These are phyloP conservation scores for Argynnis bischoffii DNA, from an alignment of 2,888 invertebrate genomes.

Conservation along the genomic window DNA sequence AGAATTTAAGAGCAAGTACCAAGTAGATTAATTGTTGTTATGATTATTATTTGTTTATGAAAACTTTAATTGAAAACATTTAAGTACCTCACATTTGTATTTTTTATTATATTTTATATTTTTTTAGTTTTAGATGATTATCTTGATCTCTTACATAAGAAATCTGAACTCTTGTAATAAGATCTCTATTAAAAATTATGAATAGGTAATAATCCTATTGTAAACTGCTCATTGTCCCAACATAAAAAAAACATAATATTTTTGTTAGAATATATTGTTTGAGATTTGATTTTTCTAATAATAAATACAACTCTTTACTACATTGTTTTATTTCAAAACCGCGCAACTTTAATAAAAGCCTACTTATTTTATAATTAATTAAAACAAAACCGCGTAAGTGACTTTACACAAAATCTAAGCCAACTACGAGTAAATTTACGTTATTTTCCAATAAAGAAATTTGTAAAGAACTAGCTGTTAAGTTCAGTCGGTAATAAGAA, in stretches of 20 bases:
- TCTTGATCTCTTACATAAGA: not conserved
- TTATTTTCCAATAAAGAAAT: constrained; percentile 24
- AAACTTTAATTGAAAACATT: too few species aligned
- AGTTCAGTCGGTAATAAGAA: constrained; percentile 26
- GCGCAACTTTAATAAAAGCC: not conserved
- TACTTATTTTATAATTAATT: constrained; percentile 5
- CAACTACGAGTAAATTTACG: constrained; percentile 1
- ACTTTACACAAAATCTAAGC: constrained; percentile 5
- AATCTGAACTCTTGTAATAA: not conserved
- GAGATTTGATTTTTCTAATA: not conserved
- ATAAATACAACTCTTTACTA: not conserved
- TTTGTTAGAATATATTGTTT: not conserved
- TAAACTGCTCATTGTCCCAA: too few species aligned
- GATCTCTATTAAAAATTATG: not conserved
- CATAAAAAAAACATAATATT: not conserved
- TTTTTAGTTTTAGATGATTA: not conserved
- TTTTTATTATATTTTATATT: too few species aligned
- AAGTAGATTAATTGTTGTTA: too few species aligned
- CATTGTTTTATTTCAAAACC: not conserved
- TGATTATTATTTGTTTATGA: too few species aligned
- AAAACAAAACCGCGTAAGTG: constrained; percentile 1
- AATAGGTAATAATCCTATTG: not conserved
- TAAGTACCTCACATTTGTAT: too few species aligned
- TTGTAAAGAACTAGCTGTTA: constrained; percentile 41
- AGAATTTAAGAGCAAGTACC: too few species aligned